A percentile compares a stretch with the other conserved stretches of the same genome.
Conservation (phyloP, 2,797 vertebrate species). For the Sebastes oblongus region DNA sequence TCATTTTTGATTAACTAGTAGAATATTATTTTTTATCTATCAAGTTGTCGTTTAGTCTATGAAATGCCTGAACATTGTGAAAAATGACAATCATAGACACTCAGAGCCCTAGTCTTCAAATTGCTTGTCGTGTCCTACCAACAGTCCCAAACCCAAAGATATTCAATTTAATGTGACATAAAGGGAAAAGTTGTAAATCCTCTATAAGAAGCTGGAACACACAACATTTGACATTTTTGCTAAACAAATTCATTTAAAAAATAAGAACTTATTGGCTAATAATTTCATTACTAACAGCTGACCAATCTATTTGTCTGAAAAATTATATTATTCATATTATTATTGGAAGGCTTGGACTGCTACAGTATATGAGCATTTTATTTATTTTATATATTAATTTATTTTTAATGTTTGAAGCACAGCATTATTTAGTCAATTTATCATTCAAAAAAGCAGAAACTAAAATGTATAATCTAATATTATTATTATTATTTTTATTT, state of each 20-base stretch:
- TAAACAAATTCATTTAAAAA: not conserved
- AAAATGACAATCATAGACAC: not conserved
- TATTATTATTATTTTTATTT: not conserved
- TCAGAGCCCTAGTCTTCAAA: not conserved
- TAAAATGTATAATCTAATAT: not conserved
- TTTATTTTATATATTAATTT: not conserved
- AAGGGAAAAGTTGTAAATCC: not conserved
- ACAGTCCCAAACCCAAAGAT: not conserved
- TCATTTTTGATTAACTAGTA: not conserved
- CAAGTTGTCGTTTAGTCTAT: not conserved
- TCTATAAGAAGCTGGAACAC: not conserved
- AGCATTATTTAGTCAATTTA: not conserved
- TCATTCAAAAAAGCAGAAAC: not conserved
- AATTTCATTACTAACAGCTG: not conserved
- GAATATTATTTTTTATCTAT: not conserved
- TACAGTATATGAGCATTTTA: not conserved
- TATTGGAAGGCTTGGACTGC: too few species aligned
- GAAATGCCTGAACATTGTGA: not conserved
- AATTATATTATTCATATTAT: not conserved
- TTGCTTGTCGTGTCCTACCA: not conserved
- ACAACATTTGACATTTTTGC: not conserved
- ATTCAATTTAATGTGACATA: not conserved
- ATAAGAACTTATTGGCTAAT: not conserved
- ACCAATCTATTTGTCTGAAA: not conserved
- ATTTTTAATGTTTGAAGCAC: not conserved